Percentiles rank a stretch among this genome's conserved stretches.
Evolutionary conservation across 2,113 vertebrate species (phyloP).

Genomic region (Ochotona princeps): DNA sequence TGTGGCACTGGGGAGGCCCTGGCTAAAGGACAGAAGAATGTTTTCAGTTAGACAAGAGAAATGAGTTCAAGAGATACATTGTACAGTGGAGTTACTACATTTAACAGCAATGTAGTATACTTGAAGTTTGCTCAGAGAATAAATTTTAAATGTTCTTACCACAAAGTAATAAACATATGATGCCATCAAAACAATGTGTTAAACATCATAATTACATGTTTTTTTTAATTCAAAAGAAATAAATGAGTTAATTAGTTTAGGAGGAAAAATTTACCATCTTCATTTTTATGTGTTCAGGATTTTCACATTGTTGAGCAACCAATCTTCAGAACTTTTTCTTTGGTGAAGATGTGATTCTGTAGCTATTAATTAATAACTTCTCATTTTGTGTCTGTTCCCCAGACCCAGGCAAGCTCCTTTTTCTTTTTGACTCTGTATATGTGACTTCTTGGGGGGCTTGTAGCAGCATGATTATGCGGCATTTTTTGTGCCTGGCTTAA

Average conservation of each 20-base stretch:
- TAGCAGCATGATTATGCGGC: not conserved
- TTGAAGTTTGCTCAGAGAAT: not conserved
- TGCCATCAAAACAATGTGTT: not conserved
- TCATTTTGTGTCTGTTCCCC: not conserved
- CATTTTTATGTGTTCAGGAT: not conserved
- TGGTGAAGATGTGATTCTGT: not conserved
- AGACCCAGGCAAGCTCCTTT: not conserved
- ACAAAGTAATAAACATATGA: not conserved
- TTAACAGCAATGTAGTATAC: not conserved
- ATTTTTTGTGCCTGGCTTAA: slow-evolving; percentile 2
- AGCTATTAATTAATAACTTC: not conserved
- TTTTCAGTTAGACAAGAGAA: not conserved
- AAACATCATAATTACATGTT: not conserved
- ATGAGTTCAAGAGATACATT: not conserved
- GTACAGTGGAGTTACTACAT: not conserved
- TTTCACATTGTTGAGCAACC: not conserved
- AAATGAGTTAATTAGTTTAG: not conserved
- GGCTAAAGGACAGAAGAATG: not conserved
- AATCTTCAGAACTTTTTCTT: not conserved
- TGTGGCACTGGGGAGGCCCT: not conserved
- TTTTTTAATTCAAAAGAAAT: not conserved
- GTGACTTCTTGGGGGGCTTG: not conserved
- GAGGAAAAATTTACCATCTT: not conserved
- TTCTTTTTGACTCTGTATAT: not conserved
- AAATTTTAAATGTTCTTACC: not conserved